Evolutionary conservation across 92 coral and sea anemone species (phyloP), one percentile per base, ranked within the genome.

Genomic region (Hydrozoanthus gracilis): DNA sequence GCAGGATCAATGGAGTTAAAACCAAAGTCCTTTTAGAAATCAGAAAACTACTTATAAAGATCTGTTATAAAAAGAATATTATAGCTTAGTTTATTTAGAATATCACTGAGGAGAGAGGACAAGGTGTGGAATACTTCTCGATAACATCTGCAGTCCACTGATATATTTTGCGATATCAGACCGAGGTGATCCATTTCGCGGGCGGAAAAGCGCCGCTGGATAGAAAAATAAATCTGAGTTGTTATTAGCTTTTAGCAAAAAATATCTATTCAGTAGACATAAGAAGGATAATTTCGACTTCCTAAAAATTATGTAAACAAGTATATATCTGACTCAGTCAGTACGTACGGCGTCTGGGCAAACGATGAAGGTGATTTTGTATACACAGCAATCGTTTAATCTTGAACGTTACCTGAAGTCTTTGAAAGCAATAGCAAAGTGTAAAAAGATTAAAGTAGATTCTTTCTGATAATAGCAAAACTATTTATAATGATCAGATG

Each of bases 101-200:
- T 80, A 9, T 54, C 14, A 17, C 4, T 11, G 47, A 18, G 18
- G 35, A 14, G 48, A 64, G 69, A 18, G 7, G 14, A 5, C 85
- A 65, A 80, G 55, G 85, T 80, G 85, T 5, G 48, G 7, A 47
- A 13, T 17, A 62, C 62, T 64, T 80, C 50, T 64, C 12, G 85
- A 80, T 80, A 80, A 65, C 70, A 80, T 80, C 85, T 80, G 73
- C 20, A 48, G 56, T 65, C 13, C 12, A 14, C 48, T 50, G 72
- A 80, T 76, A 61, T 44, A 47, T 15, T 20, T 11, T 80, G 55
- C 61, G 85, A 80, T 80, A 80, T 80, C 74, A 35, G 10, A 64
- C 61, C 73, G 8, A 48, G n/a, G 58, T 16, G 46, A 80, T 80
- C 74, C 85, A 80, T 80, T 46, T 80, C 85, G 73, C 69, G 69